Evolutionary conservation across 2,797 vertebrate genomes (phyloP), one percentile per base, ranked within the genome.

Genomic region (Neostethus bicornis): DNA sequence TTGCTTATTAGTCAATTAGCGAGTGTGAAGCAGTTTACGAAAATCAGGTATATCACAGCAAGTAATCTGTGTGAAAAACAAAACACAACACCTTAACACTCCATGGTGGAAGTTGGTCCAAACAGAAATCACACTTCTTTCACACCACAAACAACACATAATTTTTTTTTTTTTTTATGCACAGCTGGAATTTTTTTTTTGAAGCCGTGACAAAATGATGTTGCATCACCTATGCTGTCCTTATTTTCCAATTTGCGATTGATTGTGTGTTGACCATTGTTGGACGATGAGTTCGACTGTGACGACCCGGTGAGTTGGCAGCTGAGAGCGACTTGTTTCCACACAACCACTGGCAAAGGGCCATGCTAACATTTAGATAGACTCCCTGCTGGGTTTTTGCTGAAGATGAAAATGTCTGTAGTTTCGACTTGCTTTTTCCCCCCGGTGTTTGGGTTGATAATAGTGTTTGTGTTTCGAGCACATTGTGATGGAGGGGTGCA

Each of bases 391-490:
- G 71, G 70, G 41, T 29, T 47, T 29, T 47, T 42, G 50, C 23
- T 51, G 46, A 49, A 59, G 47, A 77, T 60, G 64, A 62, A 80
- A 83, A 84, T 57, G 1, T 43, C 17, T 62, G 65, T 44, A 1
- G 38, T 34, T 35, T 50, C 71, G 31, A 16, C 45, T 47, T 46
- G 48, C 17, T 28, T 46, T 61, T 52, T 44, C 12, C 4, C 8
- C 8, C 35, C 49, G 17, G 14, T 75, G 66, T 65, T 81, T 70
- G 71, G 63, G 66, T 69, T 70, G 68, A 67, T 80, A 66, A 77
- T 65, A 34, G 55, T 62, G 53, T 83, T 86, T 85, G 80, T 77
- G 70, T 57, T 39, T 5, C 11, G 51, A 66, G 39, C 61, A 41
- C 28, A 34, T 6, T 25, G 21, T 47, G 51, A 3, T 16, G 7